Conservation (phyloP, 2,113 vertebrate genomes). For the Deroptyus accipitrinus region DNA sequence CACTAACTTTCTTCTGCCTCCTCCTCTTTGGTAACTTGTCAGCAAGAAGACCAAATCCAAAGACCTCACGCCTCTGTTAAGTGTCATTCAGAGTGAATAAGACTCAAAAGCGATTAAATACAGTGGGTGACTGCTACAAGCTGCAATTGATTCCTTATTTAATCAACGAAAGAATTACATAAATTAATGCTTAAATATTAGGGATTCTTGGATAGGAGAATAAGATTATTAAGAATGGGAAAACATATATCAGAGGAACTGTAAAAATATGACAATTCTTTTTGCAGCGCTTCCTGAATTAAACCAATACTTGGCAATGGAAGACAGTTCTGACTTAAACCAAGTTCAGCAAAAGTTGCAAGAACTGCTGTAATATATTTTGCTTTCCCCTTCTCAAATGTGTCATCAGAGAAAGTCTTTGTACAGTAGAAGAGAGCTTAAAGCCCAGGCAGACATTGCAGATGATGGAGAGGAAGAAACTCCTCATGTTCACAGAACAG, state of each 20-base stretch:
- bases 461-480: background rate
- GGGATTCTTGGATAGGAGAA: background rate
- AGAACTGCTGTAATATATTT: background rate
- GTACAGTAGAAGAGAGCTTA: background rate
- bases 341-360: background rate
- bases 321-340: background rate
- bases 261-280: background rate
- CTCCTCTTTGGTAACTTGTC: constrained; percentile 22
- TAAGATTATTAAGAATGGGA: background rate
- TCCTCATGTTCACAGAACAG: accelerated
- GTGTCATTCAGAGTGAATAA: constrained; percentile 6
- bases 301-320: background rate
- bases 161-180: background rate
- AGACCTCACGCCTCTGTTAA: constrained; percentile 62
- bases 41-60: constrained; percentile 11
- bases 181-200: background rate
- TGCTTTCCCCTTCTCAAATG: accelerated
- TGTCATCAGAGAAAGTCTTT: background rate
- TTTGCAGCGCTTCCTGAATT: background rate
- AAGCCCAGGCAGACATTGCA: background rate
- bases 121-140: background rate
- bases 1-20: constrained; percentile 26
- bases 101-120: constrained; percentile 17
- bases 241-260: background rate
- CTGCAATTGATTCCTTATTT: background rate